A percentile compares a stretch with the other conserved stretches of the same genome.
Evolutionary conservation across 2,888 invertebrate species (phyloP).

Genomic region (Cheilosia pagana): DNA sequence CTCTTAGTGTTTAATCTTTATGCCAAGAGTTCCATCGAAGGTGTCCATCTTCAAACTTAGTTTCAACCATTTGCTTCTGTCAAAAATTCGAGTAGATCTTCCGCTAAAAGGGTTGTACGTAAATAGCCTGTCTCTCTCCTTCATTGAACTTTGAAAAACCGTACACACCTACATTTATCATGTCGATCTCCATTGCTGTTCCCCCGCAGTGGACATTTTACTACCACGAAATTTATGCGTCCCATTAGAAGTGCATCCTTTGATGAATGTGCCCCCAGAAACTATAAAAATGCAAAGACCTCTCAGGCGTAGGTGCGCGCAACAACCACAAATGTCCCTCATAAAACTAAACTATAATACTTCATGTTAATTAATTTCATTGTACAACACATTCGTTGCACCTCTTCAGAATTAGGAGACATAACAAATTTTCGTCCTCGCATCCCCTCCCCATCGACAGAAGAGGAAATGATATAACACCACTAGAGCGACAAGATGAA

Average conservation of each 20-base stretch:
- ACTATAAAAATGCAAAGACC: slow-evolving; percentile 22
- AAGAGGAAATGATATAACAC: slow-evolving; percentile 73
- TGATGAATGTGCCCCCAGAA: slow-evolving; percentile 45
- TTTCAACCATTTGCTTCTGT: too few relatives aligned
- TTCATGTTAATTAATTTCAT: slow-evolving; percentile 66
- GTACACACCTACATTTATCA: slow-evolving; percentile 2
- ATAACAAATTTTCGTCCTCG: slow-evolving; percentile 31
- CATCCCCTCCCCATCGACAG: not conserved
- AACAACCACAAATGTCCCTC: slow-evolving; percentile 55
- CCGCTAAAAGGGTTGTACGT: too few relatives aligned
- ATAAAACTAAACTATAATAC: slow-evolving; percentile 54
- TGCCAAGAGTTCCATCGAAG: too few relatives aligned
- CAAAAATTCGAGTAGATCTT: too few relatives aligned
- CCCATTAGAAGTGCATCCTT: slow-evolving; percentile 40
- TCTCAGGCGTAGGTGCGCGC: slow-evolving; percentile 52
- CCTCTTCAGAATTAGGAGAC: slow-evolving; percentile 59
- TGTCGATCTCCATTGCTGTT: not conserved
- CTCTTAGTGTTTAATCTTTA: too few relatives aligned
- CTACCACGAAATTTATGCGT: slow-evolving; percentile 41
- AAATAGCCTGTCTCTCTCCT: not conserved
- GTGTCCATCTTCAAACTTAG: too few relatives aligned
- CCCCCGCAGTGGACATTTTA: slow-evolving; percentile 14
- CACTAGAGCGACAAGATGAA: slow-evolving; percentile 73
- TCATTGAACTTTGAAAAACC: not conserved
- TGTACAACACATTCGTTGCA: slow-evolving; percentile 63